phyloP scores from a whole-genome alignment of 2,888 invertebrate genomes.

The Dorcus hopei region DNA sequence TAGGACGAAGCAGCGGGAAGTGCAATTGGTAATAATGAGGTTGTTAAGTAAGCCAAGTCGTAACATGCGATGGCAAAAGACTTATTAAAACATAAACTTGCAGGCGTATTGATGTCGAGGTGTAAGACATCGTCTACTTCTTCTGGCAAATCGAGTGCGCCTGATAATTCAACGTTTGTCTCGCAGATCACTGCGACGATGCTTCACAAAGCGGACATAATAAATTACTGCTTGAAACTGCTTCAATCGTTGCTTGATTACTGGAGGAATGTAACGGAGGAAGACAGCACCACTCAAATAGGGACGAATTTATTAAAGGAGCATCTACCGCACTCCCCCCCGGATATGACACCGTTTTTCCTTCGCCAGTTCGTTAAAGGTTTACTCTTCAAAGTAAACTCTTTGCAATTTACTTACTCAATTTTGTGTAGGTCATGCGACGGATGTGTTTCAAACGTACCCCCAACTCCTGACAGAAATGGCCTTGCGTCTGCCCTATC shows the following conservation, averaged over 20 bases:
- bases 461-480: conserved; percentile 94
- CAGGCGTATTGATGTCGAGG: conserved; percentile 74
- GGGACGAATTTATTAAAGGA: conserved; percentile 76
- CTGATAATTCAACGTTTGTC: conserved; percentile 58
- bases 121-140: conserved; percentile 55
- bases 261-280: conserved; percentile 61
- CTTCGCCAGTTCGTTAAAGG: conserved; percentile 85
- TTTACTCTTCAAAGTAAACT: conserved; percentile 22
- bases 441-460: conserved; percentile 92
- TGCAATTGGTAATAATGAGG: conserved; percentile 84
- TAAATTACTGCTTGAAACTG: conserved; percentile 70
- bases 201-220: conserved; percentile 66
- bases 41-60: conserved; percentile 68
- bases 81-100: conserved; percentile 11
- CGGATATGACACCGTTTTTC: conserved; percentile 96
- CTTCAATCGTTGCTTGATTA: conserved; percentile 70
- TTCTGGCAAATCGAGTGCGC: conserved; percentile 44
- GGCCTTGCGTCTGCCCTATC: conserved; percentile 89
- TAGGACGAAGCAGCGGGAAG: conserved; percentile 75
- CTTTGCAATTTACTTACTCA: not conserved
- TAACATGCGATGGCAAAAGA: not conserved
- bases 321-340: conserved; percentile 75
- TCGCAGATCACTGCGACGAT: conserved; percentile 69
- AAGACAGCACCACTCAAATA: conserved; percentile 40
- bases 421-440: conserved; percentile 65